Evolutionary conservation across 2,888 invertebrate species (phyloP), one percentile per base, ranked within the genome.

Genomic region (Gerris lacustris): DNA sequence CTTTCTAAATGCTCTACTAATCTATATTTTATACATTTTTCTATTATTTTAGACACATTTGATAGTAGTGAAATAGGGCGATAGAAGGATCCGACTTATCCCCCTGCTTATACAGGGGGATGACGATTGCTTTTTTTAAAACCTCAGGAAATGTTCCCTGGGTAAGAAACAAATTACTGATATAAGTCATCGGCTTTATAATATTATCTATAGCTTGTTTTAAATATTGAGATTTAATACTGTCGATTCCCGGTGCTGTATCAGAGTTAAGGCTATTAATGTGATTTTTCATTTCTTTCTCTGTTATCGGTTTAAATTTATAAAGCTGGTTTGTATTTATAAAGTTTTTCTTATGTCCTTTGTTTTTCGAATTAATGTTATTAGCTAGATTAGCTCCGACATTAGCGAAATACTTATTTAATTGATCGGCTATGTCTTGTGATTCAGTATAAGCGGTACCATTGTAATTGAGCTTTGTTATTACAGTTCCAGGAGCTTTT

Each of bases 381-480:
- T n/a, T 45, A 17, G 66, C 69, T 43, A 69, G 45, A 7, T 66
- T 66, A 17, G 15, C 18, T 6, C 69, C 69, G 0, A 64, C 66
- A 31, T 45, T 69, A 44, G 69, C 44, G 31, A 69, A 69, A 18
- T 6, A 66, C 17, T 63, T n/a, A 64, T 69, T 69, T 44, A 69
- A 69, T 6, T 66, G 45, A 45, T 69, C 44, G 15, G 69, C n/a
- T n/a, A 69, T 55, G 55, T 55, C 45, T 2, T 45, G 9, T 18
- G 45, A 31, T 6, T 63, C 63, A 4, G 69, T 63, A 9, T 69
- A 44, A 2, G 31, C 15, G 1, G 5, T 55, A 44, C 44, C 15
- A 63, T 9, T 17, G 17, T 31, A 31, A 9, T 43, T 18, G 15
- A 6, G 17, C 18, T 17, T 17, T n/a, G 15, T 69, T 69, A 17